Evolutionary conservation across 1,140 invertebrate genomes (phyloP).

Genomic region (Eufriesea mexicana): DNA sequence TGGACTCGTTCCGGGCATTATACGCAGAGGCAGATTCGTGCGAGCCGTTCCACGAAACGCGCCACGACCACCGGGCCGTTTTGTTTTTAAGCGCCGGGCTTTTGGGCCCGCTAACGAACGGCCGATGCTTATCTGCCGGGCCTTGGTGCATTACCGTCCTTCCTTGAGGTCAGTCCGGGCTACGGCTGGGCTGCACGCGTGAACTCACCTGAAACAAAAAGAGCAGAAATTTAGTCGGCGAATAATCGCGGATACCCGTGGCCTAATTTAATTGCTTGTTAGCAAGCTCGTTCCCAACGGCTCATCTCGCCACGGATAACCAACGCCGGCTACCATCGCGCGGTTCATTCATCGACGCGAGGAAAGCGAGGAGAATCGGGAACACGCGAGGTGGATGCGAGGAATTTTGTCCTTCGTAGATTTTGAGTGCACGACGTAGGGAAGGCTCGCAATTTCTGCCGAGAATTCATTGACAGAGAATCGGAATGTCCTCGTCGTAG

Average conservation of each 20-base stretch:
- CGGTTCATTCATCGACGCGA: neutral
- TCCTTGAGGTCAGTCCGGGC: slow-evolving; percentile 61
- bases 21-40: slow-evolving; percentile 12
- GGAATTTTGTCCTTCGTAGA: too few species aligned
- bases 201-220: slow-evolving; percentile 77
- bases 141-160: slow-evolving; percentile 68
- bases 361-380: neutral
- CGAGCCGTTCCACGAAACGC: slow-evolving; percentile 44
- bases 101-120: slow-evolving; percentile 71
- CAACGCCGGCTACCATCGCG: neutral
- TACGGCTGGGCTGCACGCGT: slow-evolving; percentile 35
- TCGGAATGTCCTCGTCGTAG: too few species aligned
- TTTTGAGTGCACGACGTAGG: too few species aligned
- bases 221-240: slow-evolving; percentile 46
- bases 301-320: neutral
- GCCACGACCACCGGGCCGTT: slow-evolving; percentile 51
- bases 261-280: slow-evolving; percentile 75
- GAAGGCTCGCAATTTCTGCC: too few species aligned
- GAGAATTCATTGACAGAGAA: too few species aligned
- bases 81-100: slow-evolving; percentile 64
- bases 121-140: slow-evolving; percentile 72
- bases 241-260: slow-evolving; percentile 60
- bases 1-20: slow-evolving; percentile 33
- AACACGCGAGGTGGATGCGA: too few species aligned
- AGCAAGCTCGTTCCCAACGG: slow-evolving; percentile 44